A percentile compares a stretch with the other conserved stretches of the same genome.
phyloP scores from a whole-genome alignment of 2,888 invertebrate species.

The Cataglyphis livida region DNA sequence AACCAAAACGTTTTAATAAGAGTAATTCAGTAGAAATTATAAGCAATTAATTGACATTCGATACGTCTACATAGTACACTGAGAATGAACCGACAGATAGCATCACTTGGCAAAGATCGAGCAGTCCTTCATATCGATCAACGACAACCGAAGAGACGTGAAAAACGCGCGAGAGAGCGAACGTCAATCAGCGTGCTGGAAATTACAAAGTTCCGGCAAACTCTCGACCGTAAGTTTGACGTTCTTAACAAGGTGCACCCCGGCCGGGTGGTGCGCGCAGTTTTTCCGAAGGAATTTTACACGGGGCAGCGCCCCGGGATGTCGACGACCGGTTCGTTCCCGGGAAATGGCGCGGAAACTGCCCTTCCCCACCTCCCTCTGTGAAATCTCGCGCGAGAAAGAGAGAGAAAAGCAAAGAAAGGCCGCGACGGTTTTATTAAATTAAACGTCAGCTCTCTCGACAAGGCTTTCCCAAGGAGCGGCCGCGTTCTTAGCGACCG shows the following conservation, averaged over 20 bases:
- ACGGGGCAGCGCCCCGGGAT: conserved; percentile 58
- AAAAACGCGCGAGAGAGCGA: conserved; percentile 17
- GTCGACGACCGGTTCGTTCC: conserved; percentile 28
- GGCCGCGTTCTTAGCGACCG: conserved; percentile 63
- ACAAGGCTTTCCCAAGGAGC: conserved; percentile 68
- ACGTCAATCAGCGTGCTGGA: conserved; percentile 51
- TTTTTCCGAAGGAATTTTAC: conserved; percentile 76
- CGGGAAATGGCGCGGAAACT: conserved; percentile 71
- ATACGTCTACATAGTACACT: neutral
- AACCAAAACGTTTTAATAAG: neutral
- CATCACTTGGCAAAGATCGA: neutral
- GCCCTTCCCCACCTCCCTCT: conserved; percentile 20
- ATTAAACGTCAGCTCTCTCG: conserved; percentile 74
- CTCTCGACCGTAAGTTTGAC: conserved; percentile 74
- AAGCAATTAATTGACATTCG: conserved; percentile 24
- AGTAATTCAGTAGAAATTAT: conserved; percentile 15
- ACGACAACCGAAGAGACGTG: neutral
- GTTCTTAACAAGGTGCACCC: conserved; percentile 67
- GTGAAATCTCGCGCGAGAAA: conserved; percentile 41
- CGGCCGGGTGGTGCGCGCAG: conserved; percentile 49
- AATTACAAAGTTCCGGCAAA: conserved; percentile 73
- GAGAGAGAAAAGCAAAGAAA: conserved; percentile 47
- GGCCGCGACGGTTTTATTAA: conserved; percentile 71
- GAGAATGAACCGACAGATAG: neutral
- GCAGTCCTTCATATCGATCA: neutral